These are phyloP conservation scores for Odiellus spinosus DNA, from an alignment of 2,888 invertebrate genomes.

Conservation along the genomic window DNA sequence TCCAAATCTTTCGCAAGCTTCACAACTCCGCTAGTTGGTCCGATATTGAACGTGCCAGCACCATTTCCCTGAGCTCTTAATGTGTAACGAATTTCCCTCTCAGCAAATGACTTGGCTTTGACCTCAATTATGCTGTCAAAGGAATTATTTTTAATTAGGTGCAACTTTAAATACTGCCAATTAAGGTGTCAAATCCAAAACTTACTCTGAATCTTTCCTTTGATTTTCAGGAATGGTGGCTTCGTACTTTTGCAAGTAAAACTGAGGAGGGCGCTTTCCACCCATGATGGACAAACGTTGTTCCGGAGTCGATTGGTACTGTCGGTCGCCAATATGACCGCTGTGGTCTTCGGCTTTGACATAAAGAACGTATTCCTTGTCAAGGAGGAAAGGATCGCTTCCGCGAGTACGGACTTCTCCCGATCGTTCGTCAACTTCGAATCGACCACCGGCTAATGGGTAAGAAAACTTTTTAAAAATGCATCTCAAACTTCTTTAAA, in stretches of 20 bases:
- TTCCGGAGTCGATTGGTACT: conserved; percentile 79
- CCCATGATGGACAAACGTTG: conserved; percentile 85
- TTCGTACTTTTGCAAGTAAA: conserved; percentile 86
- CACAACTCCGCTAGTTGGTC: conserved; percentile 82
- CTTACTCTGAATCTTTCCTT: conserved; percentile 88
- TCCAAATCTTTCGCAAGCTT: conserved; percentile 89
- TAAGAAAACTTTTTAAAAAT: neutral
- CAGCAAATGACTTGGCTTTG: conserved; percentile 92
- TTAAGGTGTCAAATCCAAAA: neutral
- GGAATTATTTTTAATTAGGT: conserved; percentile 21
- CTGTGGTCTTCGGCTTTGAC: conserved; percentile 93
- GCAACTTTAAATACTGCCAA: conserved; percentile 28
- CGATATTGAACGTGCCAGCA: conserved; percentile 87
- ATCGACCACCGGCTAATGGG: conserved; percentile 42
- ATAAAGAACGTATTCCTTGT: conserved; percentile 90
- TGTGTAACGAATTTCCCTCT: conserved; percentile 88
- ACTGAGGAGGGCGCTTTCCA: conserved; percentile 94
- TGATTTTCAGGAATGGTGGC: conserved; percentile 93
- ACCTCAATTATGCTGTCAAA: conserved; percentile 74
- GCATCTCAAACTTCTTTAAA: no score
- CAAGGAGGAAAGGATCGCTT: conserved; percentile 77
- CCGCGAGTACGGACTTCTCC: conserved; percentile 83
- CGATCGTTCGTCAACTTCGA: conserved; percentile 76
- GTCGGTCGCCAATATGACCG: conserved; percentile 69
- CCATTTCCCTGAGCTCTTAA: conserved; percentile 89